These are phyloP conservation scores for Rallus crepitans DNA, from an alignment of 2,797 vertebrate genomes.

Conservation along the genomic window DNA sequence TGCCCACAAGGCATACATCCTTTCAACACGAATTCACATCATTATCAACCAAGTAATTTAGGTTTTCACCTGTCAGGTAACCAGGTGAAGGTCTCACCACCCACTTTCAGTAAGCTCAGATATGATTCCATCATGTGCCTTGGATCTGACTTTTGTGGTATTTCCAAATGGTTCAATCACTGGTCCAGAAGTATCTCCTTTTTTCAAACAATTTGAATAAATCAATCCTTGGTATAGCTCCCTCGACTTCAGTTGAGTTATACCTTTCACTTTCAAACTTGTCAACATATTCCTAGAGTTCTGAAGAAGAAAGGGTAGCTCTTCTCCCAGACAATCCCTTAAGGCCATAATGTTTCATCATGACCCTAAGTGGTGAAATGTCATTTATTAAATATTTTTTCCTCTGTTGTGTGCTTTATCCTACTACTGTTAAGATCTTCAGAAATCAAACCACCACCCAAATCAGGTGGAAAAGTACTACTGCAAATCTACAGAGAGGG, in stretches of 20 bases:
- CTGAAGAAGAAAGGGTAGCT: not conserved
- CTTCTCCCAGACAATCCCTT: not conserved
- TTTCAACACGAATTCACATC: fast-evolving
- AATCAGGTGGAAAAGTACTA: not conserved
- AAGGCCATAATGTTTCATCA: not conserved
- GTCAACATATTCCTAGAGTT: not conserved
- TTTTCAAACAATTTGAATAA: not conserved
- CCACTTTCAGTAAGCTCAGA: not conserved
- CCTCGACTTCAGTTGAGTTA: not conserved
- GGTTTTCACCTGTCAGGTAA: not conserved
- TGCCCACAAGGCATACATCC: not conserved
- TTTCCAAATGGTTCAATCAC: not conserved
- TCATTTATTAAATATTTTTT: not conserved
- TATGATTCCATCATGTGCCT: not conserved
- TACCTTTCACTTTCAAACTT: not conserved
- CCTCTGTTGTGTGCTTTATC: not conserved
- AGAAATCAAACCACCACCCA: not conserved
- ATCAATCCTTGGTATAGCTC: not conserved
- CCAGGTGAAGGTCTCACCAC: not conserved
- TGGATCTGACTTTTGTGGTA: not conserved
- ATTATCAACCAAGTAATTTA: not conserved
- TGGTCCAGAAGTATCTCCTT: not conserved
- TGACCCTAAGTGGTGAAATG: not conserved
- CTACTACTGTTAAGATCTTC: not conserved
- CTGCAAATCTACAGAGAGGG: not conserved